These are phyloP conservation scores for Erpornis zantholeuca DNA, from an alignment of 2,113 vertebrate genomes.

Conservation along the genomic window DNA sequence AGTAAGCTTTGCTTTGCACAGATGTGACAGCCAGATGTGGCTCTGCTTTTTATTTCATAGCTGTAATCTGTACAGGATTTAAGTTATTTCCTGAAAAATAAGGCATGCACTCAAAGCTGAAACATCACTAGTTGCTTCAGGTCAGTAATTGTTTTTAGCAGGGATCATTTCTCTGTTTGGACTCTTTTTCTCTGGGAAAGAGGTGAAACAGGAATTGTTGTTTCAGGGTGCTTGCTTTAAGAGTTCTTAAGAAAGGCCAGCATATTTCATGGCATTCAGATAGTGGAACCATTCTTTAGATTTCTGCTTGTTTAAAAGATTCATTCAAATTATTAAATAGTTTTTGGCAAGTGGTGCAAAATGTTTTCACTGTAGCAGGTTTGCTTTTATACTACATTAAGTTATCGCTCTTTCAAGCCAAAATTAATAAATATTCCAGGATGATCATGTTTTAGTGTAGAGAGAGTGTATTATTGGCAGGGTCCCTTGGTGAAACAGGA, in stretches of 20 bases:
- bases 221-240: neutral
- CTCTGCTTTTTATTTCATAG: constrained; percentile 62
- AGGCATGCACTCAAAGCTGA: neutral
- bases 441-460: neutral
- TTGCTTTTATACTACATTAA: neutral
- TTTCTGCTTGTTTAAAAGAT: neutral
- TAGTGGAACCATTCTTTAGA: neutral
- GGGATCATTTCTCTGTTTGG: neutral
- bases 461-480: neutral
- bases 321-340: neutral
- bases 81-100: constrained; percentile 42
- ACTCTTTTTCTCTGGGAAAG: neutral
- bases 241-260: neutral
- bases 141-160: neutral
- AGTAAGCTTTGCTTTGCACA: constrained; percentile 16
- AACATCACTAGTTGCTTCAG: neutral
- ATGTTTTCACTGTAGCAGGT: neutral
- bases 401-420: neutral
- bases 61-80: constrained; percentile 43
- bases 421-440: neutral
- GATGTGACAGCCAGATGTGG: constrained; percentile 57
- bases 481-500: neutral
- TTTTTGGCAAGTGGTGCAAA: neutral
- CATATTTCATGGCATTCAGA: neutral
- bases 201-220: neutral